Conservation (phyloP, 2,797 vertebrate genomes). For the Hippopotamyrus pictus region DNA sequence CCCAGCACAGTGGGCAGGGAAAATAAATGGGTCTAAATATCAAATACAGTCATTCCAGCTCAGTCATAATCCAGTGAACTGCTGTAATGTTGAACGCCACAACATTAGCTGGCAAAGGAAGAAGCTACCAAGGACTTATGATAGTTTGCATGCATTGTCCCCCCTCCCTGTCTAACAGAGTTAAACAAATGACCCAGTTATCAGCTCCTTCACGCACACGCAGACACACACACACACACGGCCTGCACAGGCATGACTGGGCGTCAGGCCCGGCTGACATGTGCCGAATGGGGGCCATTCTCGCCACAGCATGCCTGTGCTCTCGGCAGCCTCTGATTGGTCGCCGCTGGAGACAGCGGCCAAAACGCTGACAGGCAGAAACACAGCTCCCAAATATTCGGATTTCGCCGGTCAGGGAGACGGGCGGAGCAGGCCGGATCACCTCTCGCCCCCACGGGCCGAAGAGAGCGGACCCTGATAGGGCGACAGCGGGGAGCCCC, state of each 20-base stretch:
- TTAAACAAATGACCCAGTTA: constrained; percentile 29
- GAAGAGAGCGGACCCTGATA: not conserved
- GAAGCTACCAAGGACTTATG: not conserved
- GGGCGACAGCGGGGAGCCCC: constrained; percentile 30
- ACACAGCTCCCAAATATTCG: not conserved
- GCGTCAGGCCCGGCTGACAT: constrained; percentile 35
- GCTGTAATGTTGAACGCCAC: not conserved
- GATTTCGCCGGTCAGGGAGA: not conserved
- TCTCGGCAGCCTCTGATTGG: constrained; percentile 5
- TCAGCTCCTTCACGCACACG: not conserved
- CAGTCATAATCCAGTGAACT: not conserved
- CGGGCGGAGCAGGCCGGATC: not conserved
- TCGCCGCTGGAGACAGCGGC: constrained; percentile 13
- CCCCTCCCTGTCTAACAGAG: constrained; percentile 35
- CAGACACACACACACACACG: constrained; percentile 23
- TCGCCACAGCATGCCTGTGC: not conserved
- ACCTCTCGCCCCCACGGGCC: not conserved
- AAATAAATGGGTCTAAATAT: not conserved
- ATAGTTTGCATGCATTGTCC: constrained; percentile 2
- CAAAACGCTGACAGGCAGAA: not conserved
- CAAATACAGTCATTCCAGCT: not conserved
- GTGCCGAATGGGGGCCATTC: not conserved
- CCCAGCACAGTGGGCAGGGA: not conserved
- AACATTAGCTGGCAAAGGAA: not conserved
- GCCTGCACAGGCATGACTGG: constrained; percentile 46